Base-by-base conservation (phyloP, 2,113 vertebrate genomes). In the Ploceus nigricollis region DNA sequence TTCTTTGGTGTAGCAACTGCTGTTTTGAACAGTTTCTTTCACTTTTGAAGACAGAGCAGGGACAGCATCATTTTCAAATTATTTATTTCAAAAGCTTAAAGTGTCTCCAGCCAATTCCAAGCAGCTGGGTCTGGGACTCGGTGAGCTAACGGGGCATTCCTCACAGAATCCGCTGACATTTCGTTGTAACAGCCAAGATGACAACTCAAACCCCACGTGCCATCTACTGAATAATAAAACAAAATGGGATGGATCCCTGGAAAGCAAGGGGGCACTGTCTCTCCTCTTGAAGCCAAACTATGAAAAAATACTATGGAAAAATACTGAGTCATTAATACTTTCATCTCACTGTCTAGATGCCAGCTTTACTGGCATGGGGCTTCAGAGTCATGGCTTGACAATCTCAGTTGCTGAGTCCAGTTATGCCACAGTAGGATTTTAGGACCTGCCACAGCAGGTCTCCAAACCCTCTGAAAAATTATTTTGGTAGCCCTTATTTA, bases 81-180 rank as follows among this genome's bases (percentile, higher is more conserved):
- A 96, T 96, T 96, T 95, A 96, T 97, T 93, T 94, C 90, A 84
- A 94, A 97, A 95, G 11, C 72, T 96, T 22, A 92, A 96, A 92
- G 54, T 2, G 61, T 90, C 91, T 78, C 82, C 78, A 94, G 89
- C 39, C 31, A 77, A 45, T 91, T 81, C 28, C 9, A 95, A 72
- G 60, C 64, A 83, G 39, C 58, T 94, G 87, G 80, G 24, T 73
- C 66, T 79, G 66, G 51, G 77, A 89, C 64, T 81, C 60, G 50
- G 82, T 70, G 76, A 90, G 79, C 51, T 75, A 88, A 75, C 23
- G 7, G 64, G 39, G 13, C 54, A 60, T 86, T 91, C 64, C 75
- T 95, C 91, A 73, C 39, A 61, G 72, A 70, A 23, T 64, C 40
- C 9, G 1, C 35, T 65, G 82, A 63, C 58, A 76, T 88, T 94